Evolutionary conservation across 1,140 invertebrate species (phyloP), one percentile per base, ranked within the genome.

Genomic region (Drosophila malerkotliana): DNA sequence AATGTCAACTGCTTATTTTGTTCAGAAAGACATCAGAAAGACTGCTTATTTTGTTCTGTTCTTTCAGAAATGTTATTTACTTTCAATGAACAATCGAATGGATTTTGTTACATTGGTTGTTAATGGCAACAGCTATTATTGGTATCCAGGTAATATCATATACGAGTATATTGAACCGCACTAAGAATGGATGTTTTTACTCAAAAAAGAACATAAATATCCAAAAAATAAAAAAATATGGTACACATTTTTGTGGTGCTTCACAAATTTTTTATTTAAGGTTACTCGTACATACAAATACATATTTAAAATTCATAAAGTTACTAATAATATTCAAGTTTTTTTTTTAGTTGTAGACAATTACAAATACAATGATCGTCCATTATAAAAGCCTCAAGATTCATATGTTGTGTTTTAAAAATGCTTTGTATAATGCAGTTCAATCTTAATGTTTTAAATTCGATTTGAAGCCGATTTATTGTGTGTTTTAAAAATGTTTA

Each of bases 31-130:
- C n/a, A n/a, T n/a, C n/a, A n/a, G n/a, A n/a, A n/a, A n/a, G n/a
- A 44, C 5, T 44, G 41, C 53, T 59, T 47, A 37, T 28, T 55
- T 21, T 32, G 30, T 57, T 77, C 58, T 73, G 41, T 49, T 63
- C 72, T 58, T 41, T 62, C 8, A 37, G 56, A 44, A 37, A 32
- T n/a, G 4, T 59, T 72, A 79, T 79, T 76, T 37, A 37, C 34
- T 37, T 37, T 12, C 66, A 81, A 45, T 66, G 72, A 81, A 81
- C 78, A 79, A 57, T 14, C 15, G 37, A 37, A 18, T 7, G 1
- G n/a, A 44, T 44, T 6, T 44, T 18, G 7, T 15, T 18, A 8
- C 10, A n/a, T 12, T 32, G 64, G 64, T 74, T 34, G 71, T 58
- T 48, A 66, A 28, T 52, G 55, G 56, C 75, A 75, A 78, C 68